phyloP scores from a whole-genome alignment of 2,113 vertebrate species.

The Hippocampus zosterae region DNA sequence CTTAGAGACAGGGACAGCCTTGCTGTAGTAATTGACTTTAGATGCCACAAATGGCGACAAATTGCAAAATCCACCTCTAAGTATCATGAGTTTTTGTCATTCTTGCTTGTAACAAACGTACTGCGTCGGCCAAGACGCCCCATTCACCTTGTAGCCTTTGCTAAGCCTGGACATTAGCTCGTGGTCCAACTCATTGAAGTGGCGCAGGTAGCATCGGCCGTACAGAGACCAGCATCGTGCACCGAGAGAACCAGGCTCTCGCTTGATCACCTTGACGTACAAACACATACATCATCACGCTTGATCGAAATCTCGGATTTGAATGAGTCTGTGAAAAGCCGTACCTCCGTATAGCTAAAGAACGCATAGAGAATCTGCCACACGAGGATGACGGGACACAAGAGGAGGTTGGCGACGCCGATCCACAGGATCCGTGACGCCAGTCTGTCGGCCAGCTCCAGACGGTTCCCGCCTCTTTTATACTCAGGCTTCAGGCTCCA shows the following conservation, averaged over 20 bases:
- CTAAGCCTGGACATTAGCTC: conserved; percentile 93
- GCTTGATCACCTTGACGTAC: conserved; percentile 79
- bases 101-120: no score
- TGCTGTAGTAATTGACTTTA: no score
- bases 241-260: conserved; percentile 92
- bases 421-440: conserved; percentile 95
- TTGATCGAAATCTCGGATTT: background rate
- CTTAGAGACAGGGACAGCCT: no score
- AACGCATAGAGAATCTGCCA: conserved; percentile 99
- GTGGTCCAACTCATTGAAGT: conserved; percentile 96
- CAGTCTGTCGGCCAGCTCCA: conserved; percentile 90
- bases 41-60: no score
- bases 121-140: no score
- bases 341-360: conserved; percentile 91
- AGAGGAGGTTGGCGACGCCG: conserved; percentile 91
- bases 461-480: conserved; percentile 85
- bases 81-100: no score
- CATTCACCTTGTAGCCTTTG: conserved; percentile 86
- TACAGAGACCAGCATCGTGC: conserved; percentile 98
- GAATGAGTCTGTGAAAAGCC: background rate
- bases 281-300: background rate
- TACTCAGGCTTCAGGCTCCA: conserved; percentile 96
- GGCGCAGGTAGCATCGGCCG: conserved; percentile 92
- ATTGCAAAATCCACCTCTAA: no score
- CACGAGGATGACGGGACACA: conserved; percentile 95